These are phyloP conservation scores for Myanophis thanlyinensis DNA, from an alignment of 2,113 vertebrate species.

Conservation along the genomic window DNA sequence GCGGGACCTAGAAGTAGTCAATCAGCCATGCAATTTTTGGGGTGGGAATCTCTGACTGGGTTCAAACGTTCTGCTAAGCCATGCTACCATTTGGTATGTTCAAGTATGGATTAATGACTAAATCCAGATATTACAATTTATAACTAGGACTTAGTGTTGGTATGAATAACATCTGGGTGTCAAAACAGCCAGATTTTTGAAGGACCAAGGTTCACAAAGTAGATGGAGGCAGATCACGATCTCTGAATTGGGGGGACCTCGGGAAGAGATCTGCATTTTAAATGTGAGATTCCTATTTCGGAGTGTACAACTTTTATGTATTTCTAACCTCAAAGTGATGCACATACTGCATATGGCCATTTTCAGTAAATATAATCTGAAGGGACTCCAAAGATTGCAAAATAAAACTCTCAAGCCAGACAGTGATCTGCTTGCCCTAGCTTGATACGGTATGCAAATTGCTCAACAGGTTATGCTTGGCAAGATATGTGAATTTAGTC, in stretches of 20 bases:
- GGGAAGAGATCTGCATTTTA: neutral
- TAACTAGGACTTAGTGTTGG: neutral
- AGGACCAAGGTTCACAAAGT: neutral
- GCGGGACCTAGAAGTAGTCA: neutral
- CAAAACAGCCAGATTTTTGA: neutral
- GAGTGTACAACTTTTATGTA: neutral
- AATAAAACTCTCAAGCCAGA: neutral
- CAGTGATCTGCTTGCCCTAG: neutral
- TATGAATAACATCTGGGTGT: neutral
- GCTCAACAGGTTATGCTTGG: neutral
- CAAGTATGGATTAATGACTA: neutral
- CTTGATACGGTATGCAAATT: neutral
- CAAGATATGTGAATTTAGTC: neutral
- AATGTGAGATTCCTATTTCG: neutral
- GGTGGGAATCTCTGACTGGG: neutral
- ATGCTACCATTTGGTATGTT: neutral
- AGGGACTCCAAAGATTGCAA: neutral
- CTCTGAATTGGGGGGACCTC: neutral
- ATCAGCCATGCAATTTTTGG: neutral
- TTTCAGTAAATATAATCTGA: neutral
- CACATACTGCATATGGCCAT: neutral
- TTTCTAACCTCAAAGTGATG: neutral
- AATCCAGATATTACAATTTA: neutral
- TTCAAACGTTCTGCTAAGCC: neutral
- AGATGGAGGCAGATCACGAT: neutral